Evolutionary conservation across 2,888 invertebrate genomes (phyloP), one percentile per base, ranked within the genome.

Genomic region (Agrotis clavis): DNA sequence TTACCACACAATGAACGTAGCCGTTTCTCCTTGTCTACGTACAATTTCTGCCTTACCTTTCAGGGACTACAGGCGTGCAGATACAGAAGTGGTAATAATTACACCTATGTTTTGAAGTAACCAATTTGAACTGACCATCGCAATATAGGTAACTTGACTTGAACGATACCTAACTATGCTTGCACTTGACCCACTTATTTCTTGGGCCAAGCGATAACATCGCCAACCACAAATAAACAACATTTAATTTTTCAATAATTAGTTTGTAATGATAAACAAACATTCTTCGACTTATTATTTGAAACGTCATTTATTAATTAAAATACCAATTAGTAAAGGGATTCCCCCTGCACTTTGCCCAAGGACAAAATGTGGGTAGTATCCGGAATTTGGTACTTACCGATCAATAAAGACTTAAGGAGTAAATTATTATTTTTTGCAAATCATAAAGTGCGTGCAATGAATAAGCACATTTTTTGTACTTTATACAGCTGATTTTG

Each of bases 301-400:
- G 18, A 51, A 51, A 65, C 45, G 59, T 72, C 48, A 76, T 45
- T 71, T 0, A 75, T 18, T 64, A 45, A 78, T 77, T 59, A 51
- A 18, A n/a, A 48, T 54, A 30, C 16, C 35, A 54, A 71, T 18
- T 48, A 71, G 50, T 65, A 47, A 19, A 13, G 79, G 75, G 53
- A 60, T 76, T 76, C 18, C 45, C 73, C 11, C 4, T 50, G 18
- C 59, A 78, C 72, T 72, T 75, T 64, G 72, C 0, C 13, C 72
- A 71, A 75, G 75, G 78, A 1, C 41, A 50, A 18, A 64, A 50
- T 77, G 74, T 77, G 77, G 71, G 71, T 50, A 18, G 4, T 21
- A 13, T 4, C 13, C 3, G 14, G 35, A 51, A 51, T 75, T 41
- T 41, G 41, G 7, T n/a, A 9, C 21, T 11, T 67, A 21, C 6